Evolutionary conservation across 2,113 vertebrate genomes (phyloP), one percentile per base, ranked within the genome.

Genomic region (Phocoena sinus): DNA sequence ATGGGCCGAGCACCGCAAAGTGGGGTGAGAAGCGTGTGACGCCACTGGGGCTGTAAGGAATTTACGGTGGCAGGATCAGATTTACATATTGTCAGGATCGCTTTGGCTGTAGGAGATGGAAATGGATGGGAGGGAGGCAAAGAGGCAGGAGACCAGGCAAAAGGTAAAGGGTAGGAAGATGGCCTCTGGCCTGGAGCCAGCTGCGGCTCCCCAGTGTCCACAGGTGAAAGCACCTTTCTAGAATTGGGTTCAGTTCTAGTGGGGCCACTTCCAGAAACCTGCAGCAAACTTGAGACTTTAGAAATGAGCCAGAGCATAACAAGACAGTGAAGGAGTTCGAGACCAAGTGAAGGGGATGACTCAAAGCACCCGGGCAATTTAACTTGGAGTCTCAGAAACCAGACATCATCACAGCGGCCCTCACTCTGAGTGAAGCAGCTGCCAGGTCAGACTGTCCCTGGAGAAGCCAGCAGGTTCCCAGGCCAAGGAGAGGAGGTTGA

Each of bases 201-300:
- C 1, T 12, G 9, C 7, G 10, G 5, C 41, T 12, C 25, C 18
- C 0, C 47, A 17, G 2, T 3, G 25, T 26, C 74, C 20, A 26
- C 12, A 74, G 44, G 41, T 70, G 96, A 76, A 74, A 68, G 1
- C 11, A 62, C 47, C 50, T 15, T 90, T 93, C 38, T 53, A 47
- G 73, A 81, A n/a, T 2, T 56, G 36, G 28, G 7, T 56, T 84
- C 44, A 6, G 10, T 28, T 81, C 65, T 33, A 91, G 80, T 84
- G 87, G 14, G 23, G 23, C 8, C 23, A 14, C 21, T 70, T 60
- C 18, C 31, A 80, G 83, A 93, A 89, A 87, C n/a, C 77, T 28
- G 3, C 18, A 36, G 73, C 73, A 91, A 83, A 86, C 18, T 58
- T 31, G 31, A 85, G 28, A 53, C 53, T 70, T 23, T 41, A 1